phyloP scores from a whole-genome alignment of 2,113 vertebrate species.

The Bothrops jararaca region DNA sequence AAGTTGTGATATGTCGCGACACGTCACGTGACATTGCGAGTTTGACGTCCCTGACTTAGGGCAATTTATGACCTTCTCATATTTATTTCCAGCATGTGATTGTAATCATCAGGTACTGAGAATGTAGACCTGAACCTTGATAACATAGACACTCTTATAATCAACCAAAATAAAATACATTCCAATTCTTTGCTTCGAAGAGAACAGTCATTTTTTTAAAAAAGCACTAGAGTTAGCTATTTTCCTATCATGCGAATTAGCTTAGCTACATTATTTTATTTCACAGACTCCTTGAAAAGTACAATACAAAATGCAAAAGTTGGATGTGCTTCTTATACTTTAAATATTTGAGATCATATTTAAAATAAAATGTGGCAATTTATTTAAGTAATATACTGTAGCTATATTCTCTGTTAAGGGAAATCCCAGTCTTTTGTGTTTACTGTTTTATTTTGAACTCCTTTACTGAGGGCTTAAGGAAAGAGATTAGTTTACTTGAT shows the following conservation, averaged over 20 bases:
- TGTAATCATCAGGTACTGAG: background rate
- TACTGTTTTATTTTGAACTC: slow-evolving; percentile 44
- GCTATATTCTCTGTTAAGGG: slow-evolving; percentile 21
- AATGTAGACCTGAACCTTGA: background rate
- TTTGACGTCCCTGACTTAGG: background rate
- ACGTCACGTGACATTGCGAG: too few relatives aligned
- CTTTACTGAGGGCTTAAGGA: slow-evolving; percentile 41
- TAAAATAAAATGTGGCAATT: background rate
- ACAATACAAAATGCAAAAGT: slow-evolving; percentile 30
- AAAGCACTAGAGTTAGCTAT: slow-evolving; percentile 29
- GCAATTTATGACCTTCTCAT: background rate
- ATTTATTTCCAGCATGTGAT: background rate
- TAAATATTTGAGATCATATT: slow-evolving; percentile 25
- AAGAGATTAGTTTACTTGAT: slow-evolving; percentile 53
- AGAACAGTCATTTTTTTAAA: slow-evolving; percentile 11
- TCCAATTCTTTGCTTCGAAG: background rate
- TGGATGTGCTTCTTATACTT: slow-evolving; percentile 36
- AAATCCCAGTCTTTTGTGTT: slow-evolving; percentile 41
- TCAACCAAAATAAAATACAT: background rate
- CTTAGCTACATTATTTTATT: slow-evolving; percentile 46
- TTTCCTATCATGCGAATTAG: slow-evolving; percentile 30
- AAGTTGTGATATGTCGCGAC: too few relatives aligned
- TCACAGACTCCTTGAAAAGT: slow-evolving; percentile 34
- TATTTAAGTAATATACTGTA: background rate
- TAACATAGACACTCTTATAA: background rate